Percentiles rank a stretch among this genome's conserved stretches.
Conservation (phyloP, 2,888 invertebrate species). For the Drosophila gaucha region DNA sequence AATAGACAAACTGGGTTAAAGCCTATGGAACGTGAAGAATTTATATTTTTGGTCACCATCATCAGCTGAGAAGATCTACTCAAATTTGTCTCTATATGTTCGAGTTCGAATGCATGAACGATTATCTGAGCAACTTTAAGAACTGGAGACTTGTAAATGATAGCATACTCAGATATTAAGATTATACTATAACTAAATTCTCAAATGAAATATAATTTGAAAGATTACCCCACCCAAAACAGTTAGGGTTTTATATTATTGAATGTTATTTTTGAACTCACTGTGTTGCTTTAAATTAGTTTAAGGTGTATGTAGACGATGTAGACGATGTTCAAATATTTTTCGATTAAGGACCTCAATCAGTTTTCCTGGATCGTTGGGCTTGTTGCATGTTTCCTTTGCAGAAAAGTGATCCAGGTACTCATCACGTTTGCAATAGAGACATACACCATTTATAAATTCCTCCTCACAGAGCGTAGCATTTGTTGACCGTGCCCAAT, state of each 20-base stretch:
- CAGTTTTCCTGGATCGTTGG: conserved; percentile 50
- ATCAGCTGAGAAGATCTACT: too few relatives aligned
- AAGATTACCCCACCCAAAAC: too few relatives aligned
- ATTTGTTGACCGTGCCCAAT: conserved; percentile 62
- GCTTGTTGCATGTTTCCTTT: conserved; percentile 67
- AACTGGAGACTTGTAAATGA: too few relatives aligned
- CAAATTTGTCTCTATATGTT: too few relatives aligned
- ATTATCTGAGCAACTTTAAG: too few relatives aligned
- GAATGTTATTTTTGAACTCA: conserved; percentile 23
- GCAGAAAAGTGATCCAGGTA: conserved; percentile 67
- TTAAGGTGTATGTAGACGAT: conserved; percentile 25
- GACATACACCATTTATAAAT: conserved; percentile 61
- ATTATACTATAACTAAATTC: too few relatives aligned
- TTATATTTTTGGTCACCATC: background rate
- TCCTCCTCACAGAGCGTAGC: conserved; percentile 72
- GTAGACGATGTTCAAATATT: conserved; percentile 51
- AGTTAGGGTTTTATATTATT: background rate
- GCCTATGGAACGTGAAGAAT: too few relatives aligned
- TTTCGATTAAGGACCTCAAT: conserved; percentile 54
- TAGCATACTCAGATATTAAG: too few relatives aligned
- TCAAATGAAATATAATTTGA: too few relatives aligned
- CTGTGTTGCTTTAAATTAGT: conserved; percentile 15
- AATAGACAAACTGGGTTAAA: too few relatives aligned
- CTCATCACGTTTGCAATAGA: conserved; percentile 67
- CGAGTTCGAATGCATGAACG: too few relatives aligned